Evolutionary conservation across 1,140 invertebrate genomes (phyloP), one percentile per base, ranked within the genome.

Genomic region (Formica selysi): DNA sequence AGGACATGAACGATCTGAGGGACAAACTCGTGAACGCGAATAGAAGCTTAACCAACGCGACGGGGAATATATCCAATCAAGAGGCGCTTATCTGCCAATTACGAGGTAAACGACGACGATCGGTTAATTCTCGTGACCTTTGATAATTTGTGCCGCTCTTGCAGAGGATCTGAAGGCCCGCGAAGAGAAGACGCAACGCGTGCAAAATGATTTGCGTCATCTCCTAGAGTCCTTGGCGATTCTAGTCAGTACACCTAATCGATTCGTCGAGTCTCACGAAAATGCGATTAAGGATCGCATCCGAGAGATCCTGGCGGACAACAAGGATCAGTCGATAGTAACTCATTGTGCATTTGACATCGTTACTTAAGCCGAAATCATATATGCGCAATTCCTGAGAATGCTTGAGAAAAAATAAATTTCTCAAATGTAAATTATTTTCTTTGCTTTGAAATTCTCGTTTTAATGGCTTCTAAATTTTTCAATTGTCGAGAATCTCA

Each of bases 241-340:
- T 67, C 94, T 97, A 16, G 90, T 97, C 2, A 97, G 97, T 89
- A 96, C 96, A 7, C 97, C 97, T 2, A 96, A 96, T 57, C 94
- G 96, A 89, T 97, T 97, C 90, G 96, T 97, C 3, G 97, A 98
- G 90, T 96, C 97, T 2, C 96, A 97, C 62, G 97, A 98, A 92
- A 96, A 95, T 32, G 95, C 97, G 16, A 97, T 98, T 70, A 97
- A 97, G 92, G 97, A 98, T 65, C 95, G 97, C 85, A 96, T 98
- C 70, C 94, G 97, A 29, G 97, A 98, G 93, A 95, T 97, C 22
- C 92, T 98, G 2, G 96, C 95, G 79, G 97, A 98, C 57, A 97
- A 97, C 90, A 97, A 98, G 91, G 97, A 97, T 85, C 97, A 97
- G 95, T 94, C 96, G 90, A 95, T 96, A 92, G 97, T 98, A 96